Evolutionary conservation across 2,888 invertebrate species (phyloP), one percentile per base, ranked within the genome.

Genomic region (Pyrrhosoma nymphula): DNA sequence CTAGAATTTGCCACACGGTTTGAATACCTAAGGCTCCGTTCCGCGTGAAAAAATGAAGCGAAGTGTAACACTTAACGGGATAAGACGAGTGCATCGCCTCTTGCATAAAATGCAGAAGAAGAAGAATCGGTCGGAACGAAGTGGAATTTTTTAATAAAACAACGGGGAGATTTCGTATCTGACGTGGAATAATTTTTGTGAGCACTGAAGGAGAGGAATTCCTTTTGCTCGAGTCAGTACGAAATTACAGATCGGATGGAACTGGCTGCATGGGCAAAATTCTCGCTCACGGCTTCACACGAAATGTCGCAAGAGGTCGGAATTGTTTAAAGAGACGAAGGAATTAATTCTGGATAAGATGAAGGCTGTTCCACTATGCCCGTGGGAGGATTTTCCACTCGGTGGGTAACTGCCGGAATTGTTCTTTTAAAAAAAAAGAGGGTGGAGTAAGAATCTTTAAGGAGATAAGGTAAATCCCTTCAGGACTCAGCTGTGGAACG

Each of bases 321-420:
- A 82, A 82, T 82, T 82, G 35, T 82, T 82, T 35, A 35, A 82
- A 82, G 82, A 82, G 82, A 2, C 30, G 82, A 35, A 82, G 82
- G 82, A 82, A 82, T 82, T 82, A 82, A 82, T 82, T 82, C 82
- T 82, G 82, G 82, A 82, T 82, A 82, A 82, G 82, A 82, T 35
- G 82, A 35, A 82, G 82, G 82, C 35, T 82, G 82, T 82, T 35
- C 30, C 82, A n/a, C 18, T 12, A 35, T 2, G 82, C 16, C 82
- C 82, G 14, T 35, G 26, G 82, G 26, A 82, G 82, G 82, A 82
- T 82, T 82, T 82, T 82, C 82, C 35, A 16, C 82, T 82, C 82
- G 30, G 30, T 82, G 82, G 35, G 16, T 35, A 12, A 8, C 35
- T 35, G 82, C 26, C 14, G 16, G 82, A 35, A 82, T 82, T 82